A percentile compares a stretch with the other conserved stretches of the same genome.
phyloP scores from a whole-genome alignment of 2,113 vertebrate genomes.

The Nansenia antarctica region DNA sequence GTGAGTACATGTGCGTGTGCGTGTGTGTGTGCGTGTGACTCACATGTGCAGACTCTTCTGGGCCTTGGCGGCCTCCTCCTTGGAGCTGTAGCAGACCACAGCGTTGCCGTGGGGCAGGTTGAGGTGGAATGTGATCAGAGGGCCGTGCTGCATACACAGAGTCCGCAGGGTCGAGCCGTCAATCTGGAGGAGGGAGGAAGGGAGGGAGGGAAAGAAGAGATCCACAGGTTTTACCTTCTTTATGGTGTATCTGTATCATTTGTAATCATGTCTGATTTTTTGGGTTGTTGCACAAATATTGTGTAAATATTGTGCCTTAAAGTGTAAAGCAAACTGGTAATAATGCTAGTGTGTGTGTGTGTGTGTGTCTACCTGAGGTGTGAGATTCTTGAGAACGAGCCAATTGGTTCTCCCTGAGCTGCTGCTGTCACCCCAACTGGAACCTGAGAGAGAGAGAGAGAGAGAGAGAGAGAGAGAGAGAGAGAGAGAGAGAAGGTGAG shows the following conservation, averaged over 20 bases:
- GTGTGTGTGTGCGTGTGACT: conserved; percentile 54
- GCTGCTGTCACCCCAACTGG: conserved; percentile 92
- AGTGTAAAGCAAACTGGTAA: background rate
- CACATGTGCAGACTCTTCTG: conserved; percentile 99
- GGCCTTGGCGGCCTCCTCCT: conserved; percentile 98
- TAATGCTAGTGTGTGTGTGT: background rate
- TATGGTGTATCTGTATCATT: background rate
- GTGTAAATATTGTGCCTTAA: too few relatives aligned
- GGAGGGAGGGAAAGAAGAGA: background rate
- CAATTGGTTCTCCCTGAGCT: conserved; percentile 99
- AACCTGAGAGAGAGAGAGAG: conserved; percentile 73
- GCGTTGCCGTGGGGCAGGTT: conserved; percentile 98
- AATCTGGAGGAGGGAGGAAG: conserved; percentile 74
- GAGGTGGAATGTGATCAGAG: conserved; percentile 99
- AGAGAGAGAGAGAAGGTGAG: too few relatives aligned
- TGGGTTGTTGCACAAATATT: too few relatives aligned
- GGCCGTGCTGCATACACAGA: conserved; percentile 99
- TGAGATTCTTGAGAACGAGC: conserved; percentile 99
- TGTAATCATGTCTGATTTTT: too few relatives aligned
- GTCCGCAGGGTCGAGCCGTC: conserved; percentile 98
- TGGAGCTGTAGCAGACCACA: conserved; percentile 98
- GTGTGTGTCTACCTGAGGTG: conserved; percentile 87
- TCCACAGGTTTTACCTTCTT: too few relatives aligned
- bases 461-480: too few relatives aligned
- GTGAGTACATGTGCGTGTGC: background rate